phyloP scores from a whole-genome alignment of 2,113 vertebrate species.

The Brachypodius melanocephalos region DNA sequence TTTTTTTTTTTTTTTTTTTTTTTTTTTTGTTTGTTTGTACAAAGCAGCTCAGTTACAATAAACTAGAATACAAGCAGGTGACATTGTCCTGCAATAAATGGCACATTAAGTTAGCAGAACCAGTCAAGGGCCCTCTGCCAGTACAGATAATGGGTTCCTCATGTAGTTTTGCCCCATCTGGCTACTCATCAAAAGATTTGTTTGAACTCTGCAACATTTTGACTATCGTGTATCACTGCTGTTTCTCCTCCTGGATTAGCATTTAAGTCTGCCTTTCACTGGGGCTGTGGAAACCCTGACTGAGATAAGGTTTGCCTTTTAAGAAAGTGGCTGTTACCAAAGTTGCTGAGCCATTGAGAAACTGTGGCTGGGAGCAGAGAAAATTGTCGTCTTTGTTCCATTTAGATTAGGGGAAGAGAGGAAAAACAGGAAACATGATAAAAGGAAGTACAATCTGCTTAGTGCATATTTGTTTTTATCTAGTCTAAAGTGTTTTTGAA shows the following conservation, averaged over 20 bases:
- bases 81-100: neutral
- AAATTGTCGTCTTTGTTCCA: neutral
- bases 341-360: neutral
- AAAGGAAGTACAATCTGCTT: neutral
- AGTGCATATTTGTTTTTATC: neutral
- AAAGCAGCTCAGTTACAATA: neutral
- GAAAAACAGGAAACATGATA: neutral
- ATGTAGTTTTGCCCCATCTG: neutral
- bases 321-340: neutral
- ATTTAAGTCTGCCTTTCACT: neutral
- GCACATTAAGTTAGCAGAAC: neutral
- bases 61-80: neutral
- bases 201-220: neutral
- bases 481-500: neutral
- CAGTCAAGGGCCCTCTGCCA: neutral
- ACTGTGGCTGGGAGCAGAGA: neutral
- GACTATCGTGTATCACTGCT: neutral
- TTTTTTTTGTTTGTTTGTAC: no score
- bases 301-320: neutral
- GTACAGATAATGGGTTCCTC: neutral
- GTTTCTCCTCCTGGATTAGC: neutral
- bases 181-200: neutral
- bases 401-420: neutral
- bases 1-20: no score
- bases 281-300: neutral